Percentiles rank a stretch among this genome's conserved stretches.
phyloP scores from a whole-genome alignment of 1,140 invertebrate species.

The Heliconius hermathena region DNA sequence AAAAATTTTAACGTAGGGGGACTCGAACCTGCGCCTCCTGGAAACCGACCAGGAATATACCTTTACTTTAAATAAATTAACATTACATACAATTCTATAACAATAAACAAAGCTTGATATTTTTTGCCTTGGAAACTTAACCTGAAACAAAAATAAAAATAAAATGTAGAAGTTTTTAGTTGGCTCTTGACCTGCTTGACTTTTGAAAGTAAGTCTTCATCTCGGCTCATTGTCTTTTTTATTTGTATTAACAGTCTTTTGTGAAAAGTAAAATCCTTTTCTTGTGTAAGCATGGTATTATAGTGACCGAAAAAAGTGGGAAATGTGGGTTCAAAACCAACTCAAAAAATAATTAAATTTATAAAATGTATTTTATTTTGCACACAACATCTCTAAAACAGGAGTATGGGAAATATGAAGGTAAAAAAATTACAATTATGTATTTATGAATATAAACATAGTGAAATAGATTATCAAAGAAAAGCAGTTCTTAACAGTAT shows the following conservation, averaged over 20 bases:
- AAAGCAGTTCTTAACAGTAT: too few species aligned
- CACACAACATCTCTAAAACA: too few species aligned
- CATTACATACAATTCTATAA: not conserved
- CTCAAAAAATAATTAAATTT: not conserved
- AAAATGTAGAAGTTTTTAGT: slow-evolving; percentile 24
- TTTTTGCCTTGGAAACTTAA: slow-evolving; percentile 5
- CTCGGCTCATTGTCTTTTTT: slow-evolving; percentile 21
- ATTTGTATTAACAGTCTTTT: slow-evolving; percentile 13
- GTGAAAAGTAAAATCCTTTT: not conserved
- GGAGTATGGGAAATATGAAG: too few species aligned
- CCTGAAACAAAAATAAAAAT: slow-evolving; percentile 16
- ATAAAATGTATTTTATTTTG: too few species aligned
- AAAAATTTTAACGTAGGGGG: too few species aligned
- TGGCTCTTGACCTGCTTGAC: slow-evolving; percentile 25
- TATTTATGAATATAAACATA: too few species aligned
- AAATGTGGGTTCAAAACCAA: not conserved
- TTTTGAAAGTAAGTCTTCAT: slow-evolving; percentile 5
- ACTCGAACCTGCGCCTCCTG: too few species aligned
- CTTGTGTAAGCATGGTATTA: not conserved
- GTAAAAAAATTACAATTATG: too few species aligned
- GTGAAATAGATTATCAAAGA: too few species aligned
- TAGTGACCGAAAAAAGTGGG: not conserved
- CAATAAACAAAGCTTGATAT: not conserved
- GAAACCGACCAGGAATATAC: too few species aligned
- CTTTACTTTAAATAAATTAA: too few species aligned